Evolutionary conservation across 2,113 vertebrate genomes (phyloP).

Genomic region (Genyomyrus donnyi): DNA sequence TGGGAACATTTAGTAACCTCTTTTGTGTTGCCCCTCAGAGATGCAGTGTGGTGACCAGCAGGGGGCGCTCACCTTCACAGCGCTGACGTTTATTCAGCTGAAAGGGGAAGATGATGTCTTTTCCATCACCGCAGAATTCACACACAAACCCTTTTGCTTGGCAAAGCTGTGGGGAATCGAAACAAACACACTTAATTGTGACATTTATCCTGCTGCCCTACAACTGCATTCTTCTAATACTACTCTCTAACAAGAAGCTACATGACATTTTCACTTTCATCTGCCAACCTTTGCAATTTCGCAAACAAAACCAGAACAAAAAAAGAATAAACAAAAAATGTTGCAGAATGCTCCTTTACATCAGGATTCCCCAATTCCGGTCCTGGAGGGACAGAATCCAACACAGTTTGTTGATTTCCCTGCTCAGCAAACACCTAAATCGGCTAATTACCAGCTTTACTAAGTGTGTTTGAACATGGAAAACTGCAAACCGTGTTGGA

Average conservation of each 20-base stretch:
- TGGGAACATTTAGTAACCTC: not conserved
- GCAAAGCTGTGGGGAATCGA: constrained; percentile 67
- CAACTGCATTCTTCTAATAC: not conserved
- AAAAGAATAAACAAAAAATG: not conserved
- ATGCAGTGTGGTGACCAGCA: constrained; percentile 17
- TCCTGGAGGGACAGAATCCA: not conserved
- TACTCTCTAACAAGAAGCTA: not conserved
- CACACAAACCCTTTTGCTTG: constrained; percentile 98
- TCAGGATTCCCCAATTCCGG: not conserved
- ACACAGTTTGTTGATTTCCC: not conserved
- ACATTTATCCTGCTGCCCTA: not conserved
- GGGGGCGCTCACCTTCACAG: constrained; percentile 81
- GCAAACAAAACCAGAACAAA: not conserved
- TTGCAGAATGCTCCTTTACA: not conserved
- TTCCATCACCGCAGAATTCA: constrained; percentile 90
- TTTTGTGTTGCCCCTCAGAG: not conserved
- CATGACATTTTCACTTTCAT: not conserved
- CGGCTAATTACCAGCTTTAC: not conserved
- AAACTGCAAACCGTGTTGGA: not conserved
- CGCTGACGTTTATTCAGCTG: constrained; percentile 86
- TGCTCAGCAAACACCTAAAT: not conserved
- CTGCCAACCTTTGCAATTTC: not conserved
- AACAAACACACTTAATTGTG: not conserved
- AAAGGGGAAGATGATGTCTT: constrained; percentile 93
- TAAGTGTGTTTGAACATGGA: not conserved